phyloP scores from a whole-genome alignment of 2,888 invertebrate species.

The Prostheceraeus crozeri region DNA sequence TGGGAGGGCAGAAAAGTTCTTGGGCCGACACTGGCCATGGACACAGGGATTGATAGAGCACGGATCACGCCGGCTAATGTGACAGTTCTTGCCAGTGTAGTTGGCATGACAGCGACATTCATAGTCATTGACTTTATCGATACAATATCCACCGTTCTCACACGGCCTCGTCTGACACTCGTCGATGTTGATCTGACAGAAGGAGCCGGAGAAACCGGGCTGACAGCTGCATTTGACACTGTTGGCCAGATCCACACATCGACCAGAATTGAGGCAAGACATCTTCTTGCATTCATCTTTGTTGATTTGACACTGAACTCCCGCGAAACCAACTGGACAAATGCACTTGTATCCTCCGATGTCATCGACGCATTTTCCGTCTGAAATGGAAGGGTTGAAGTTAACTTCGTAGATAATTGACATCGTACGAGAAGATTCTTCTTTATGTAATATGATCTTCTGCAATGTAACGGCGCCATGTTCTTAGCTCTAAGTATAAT shows the following conservation, averaged over 20 bases:
- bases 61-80: too few relatives aligned
- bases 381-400: too few relatives aligned
- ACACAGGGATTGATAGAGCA: too few relatives aligned
- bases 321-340: conserved; percentile 34
- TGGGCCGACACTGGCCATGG: too few relatives aligned
- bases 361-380: conserved; percentile 27
- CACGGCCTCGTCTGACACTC: conserved; percentile 48
- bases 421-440: too few relatives aligned
- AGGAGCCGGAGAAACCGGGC: conserved; percentile 14
- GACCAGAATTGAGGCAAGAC: conserved; percentile 36
- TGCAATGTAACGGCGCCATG: too few relatives aligned
- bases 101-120: not conserved
- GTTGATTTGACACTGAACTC: conserved; percentile 33
- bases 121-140: conserved; percentile 14
- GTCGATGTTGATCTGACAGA: conserved; percentile 44
- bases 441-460: too few relatives aligned
- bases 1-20: too few relatives aligned
- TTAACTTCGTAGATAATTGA: too few relatives aligned
- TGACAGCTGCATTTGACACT: conserved; percentile 51
- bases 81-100: conserved; percentile 19
- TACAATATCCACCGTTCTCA: conserved; percentile 22
- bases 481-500: too few relatives aligned
- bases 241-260: conserved; percentile 34
- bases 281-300: conserved; percentile 39
- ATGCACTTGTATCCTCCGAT: conserved; percentile 23